Percentiles rank a stretch among this genome's conserved stretches.
Evolutionary conservation across 2,113 vertebrate species (phyloP).

Genomic region (Oriolus oriolus): DNA sequence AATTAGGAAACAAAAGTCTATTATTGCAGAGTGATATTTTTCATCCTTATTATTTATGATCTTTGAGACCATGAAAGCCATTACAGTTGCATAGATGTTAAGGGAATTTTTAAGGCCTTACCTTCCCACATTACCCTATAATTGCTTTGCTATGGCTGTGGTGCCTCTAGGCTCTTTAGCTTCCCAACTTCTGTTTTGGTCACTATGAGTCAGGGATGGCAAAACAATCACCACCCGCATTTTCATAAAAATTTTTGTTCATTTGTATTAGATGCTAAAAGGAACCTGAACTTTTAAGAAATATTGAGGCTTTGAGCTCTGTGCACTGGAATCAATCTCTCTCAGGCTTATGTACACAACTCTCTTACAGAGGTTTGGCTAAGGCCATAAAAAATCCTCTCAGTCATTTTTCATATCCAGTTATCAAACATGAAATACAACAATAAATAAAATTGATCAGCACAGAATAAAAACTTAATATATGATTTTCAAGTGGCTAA

Average conservation of each 20-base stretch:
- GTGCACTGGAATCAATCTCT: not conserved
- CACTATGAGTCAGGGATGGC: not conserved
- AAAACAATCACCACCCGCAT: not conserved
- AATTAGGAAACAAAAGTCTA: not conserved
- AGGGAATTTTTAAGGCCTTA: not conserved
- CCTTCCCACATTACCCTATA: not conserved
- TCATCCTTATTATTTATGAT: not conserved
- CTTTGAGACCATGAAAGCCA: conserved; percentile 2
- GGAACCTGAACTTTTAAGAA: not conserved
- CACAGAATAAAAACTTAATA: not conserved
- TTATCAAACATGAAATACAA: not conserved
- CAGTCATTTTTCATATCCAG: conserved; percentile 2
- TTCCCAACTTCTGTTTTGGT: not conserved
- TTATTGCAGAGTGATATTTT: not conserved
- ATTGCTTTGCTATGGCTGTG: not conserved
- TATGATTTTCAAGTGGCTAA: not conserved
- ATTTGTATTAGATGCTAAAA: not conserved
- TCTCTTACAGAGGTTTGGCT: not conserved
- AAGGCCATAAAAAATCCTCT: not conserved
- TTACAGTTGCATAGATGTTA: not conserved
- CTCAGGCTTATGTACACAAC: not conserved
- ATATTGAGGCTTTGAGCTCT: not conserved
- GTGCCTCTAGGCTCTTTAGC: not conserved
- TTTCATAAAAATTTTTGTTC: not conserved
- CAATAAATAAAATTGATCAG: not conserved